These are phyloP conservation scores for Pandemis cinnamomeana DNA, from an alignment of 2,888 invertebrate species.

Conservation along the genomic window DNA sequence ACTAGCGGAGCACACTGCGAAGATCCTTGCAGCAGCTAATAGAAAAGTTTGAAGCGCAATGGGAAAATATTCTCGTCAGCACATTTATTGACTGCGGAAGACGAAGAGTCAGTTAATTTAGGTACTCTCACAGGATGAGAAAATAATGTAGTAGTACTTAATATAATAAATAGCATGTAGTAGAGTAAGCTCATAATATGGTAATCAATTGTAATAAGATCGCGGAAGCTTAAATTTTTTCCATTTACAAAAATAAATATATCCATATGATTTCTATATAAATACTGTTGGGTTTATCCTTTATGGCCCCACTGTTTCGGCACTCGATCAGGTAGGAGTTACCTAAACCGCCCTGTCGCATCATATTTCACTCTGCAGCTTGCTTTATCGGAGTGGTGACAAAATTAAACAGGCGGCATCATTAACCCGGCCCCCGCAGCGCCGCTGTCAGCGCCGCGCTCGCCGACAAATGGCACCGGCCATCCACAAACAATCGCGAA, in stretches of 20 bases:
- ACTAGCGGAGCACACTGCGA: neutral
- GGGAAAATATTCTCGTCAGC: neutral
- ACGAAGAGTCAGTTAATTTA: neutral
- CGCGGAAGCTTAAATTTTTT: too few species aligned
- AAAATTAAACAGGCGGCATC: slow-evolving; percentile 9
- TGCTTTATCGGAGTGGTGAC: slow-evolving; percentile 12
- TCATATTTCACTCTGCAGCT: slow-evolving; percentile 1
- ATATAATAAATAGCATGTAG: too few species aligned
- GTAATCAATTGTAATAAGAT: too few species aligned
- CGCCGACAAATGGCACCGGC: slow-evolving; percentile 3
- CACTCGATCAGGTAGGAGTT: neutral
- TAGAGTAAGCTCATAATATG: too few species aligned
- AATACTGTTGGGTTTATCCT: neutral
- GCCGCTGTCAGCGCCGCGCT: neutral
- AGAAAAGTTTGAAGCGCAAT: neutral
- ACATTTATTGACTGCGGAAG: neutral
- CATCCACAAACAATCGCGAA: slow-evolving; percentile 6
- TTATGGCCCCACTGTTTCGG: neutral
- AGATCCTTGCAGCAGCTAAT: neutral
- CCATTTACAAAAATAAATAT: too few species aligned
- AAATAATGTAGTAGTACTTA: neutral
- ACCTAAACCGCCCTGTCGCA: neutral
- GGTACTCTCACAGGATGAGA: neutral
- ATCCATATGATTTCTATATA: neutral
- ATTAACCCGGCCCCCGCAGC: neutral